phyloP scores from a whole-genome alignment of 2,888 invertebrate genomes.

The Stegophylla sp. region DNA sequence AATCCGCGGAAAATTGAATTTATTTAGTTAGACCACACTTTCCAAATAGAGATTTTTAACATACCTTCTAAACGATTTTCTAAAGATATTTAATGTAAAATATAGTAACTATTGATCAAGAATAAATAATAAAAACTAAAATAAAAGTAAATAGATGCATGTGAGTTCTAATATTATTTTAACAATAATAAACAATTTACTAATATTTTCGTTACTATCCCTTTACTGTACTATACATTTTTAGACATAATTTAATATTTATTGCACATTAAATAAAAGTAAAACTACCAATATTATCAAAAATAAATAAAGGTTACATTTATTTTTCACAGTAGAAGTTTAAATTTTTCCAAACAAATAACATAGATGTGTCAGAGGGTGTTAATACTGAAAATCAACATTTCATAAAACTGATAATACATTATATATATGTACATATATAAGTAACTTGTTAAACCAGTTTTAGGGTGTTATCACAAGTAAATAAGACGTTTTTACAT shows the following conservation, averaged over 20 bases:
- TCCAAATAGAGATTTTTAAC: constrained; percentile 10
- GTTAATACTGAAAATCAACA: background rate
- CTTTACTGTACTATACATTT: background rate
- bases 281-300: too few species aligned
- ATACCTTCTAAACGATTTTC: background rate
- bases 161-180: background rate
- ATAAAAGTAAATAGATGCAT: background rate
- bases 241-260: too few species aligned
- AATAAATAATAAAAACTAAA: background rate
- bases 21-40: constrained; percentile 1
- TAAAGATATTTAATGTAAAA: constrained; percentile 7
- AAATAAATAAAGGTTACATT: too few species aligned
- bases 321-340: too few species aligned
- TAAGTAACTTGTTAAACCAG: background rate
- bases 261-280: too few species aligned
- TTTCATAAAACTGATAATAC: background rate
- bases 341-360: background rate
- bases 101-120: background rate
- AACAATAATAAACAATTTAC: background rate
- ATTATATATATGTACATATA: background rate
- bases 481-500: background rate
- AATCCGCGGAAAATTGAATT: constrained; percentile 14
- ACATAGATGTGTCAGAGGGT: background rate
- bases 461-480: background rate
- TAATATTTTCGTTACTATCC: background rate